phyloP scores from a whole-genome alignment of 2,797 vertebrate genomes.

The Bradypus variegatus region DNA sequence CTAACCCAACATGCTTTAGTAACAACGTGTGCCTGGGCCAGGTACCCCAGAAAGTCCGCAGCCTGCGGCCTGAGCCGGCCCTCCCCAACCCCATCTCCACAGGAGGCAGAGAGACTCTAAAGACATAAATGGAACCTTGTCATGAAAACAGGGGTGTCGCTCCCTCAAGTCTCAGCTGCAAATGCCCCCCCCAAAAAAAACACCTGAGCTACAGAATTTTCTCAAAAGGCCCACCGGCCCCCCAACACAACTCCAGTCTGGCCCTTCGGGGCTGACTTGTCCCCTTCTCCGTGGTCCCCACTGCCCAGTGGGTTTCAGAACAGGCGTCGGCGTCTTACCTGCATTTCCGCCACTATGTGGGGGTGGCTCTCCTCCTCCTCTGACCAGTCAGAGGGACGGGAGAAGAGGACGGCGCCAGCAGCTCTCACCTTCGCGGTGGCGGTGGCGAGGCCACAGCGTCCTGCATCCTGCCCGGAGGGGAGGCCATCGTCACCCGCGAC shows the following conservation, averaged over 20 bases:
- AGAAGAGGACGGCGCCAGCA: not conserved
- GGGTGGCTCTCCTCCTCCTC: not conserved
- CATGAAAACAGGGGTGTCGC: not conserved
- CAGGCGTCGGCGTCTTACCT: not conserved
- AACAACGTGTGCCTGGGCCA: not conserved
- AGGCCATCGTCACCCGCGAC: constrained; percentile 49
- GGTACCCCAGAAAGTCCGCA: not conserved
- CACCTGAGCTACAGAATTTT: not conserved
- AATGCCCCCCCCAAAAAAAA: not conserved
- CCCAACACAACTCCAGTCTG: not conserved
- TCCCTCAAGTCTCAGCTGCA: not conserved
- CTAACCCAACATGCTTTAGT: not conserved
- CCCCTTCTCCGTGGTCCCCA: too few species aligned
- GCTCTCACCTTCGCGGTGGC: constrained; percentile 52
- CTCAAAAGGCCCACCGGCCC: not conserved
- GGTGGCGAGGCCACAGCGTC: constrained; percentile 29
- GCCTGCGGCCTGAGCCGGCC: not conserved
- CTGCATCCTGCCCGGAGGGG: constrained; percentile 53
- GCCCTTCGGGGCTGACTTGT: too few species aligned
- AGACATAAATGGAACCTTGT: not conserved
- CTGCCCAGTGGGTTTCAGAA: too few species aligned
- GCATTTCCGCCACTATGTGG: not conserved
- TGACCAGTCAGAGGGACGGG: not conserved
- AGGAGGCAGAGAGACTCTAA: not conserved
- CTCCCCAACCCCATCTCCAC: not conserved